phyloP scores from a whole-genome alignment of 2,113 vertebrate species.

The Stegostoma tigrinum region DNA sequence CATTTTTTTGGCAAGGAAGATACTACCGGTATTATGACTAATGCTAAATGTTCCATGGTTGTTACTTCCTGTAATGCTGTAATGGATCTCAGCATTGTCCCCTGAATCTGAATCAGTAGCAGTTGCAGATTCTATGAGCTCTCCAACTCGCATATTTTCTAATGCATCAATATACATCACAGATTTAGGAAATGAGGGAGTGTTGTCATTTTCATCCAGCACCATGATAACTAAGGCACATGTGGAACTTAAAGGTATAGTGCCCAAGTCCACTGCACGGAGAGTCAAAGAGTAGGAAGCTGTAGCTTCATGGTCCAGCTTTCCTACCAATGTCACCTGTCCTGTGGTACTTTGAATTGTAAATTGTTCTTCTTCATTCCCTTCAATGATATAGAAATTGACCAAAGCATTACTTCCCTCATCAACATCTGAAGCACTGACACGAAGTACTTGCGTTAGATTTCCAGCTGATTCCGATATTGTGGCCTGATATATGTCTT shows the following conservation, averaged over 20 bases:
- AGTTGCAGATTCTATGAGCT: slow-evolving; percentile 85
- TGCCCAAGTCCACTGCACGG: slow-evolving; percentile 77
- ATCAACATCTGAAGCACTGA: slow-evolving; percentile 90
- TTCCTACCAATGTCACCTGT: slow-evolving; percentile 83
- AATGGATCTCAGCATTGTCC: slow-evolving; percentile 85
- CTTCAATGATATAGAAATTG: slow-evolving; percentile 72
- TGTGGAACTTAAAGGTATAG: slow-evolving; percentile 66
- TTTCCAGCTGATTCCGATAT: slow-evolving; percentile 83
- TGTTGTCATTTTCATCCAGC: slow-evolving; percentile 92
- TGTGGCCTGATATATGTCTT: slow-evolving; percentile 90
- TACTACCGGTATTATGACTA: slow-evolving; percentile 88
- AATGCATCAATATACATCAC: slow-evolving; percentile 78
- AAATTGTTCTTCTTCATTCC: slow-evolving; percentile 86
- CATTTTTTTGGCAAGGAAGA: slow-evolving; percentile 85
- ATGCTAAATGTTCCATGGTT: slow-evolving; percentile 93
- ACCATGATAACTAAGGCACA: slow-evolving; percentile 81
- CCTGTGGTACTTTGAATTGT: slow-evolving; percentile 72
- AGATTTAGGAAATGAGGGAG: slow-evolving; percentile 81
- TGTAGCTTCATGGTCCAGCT: slow-evolving; percentile 83
- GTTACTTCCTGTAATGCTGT: slow-evolving; percentile 82
- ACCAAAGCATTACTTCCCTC: slow-evolving; percentile 84
- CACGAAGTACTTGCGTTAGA: slow-evolving; percentile 81
- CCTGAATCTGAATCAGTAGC: slow-evolving; percentile 85
- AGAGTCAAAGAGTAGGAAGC: slow-evolving; percentile 79
- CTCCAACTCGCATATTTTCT: slow-evolving; percentile 92